Evolutionary conservation across 2,797 vertebrate species (phyloP).

Genomic region (Sus cebifrons): DNA sequence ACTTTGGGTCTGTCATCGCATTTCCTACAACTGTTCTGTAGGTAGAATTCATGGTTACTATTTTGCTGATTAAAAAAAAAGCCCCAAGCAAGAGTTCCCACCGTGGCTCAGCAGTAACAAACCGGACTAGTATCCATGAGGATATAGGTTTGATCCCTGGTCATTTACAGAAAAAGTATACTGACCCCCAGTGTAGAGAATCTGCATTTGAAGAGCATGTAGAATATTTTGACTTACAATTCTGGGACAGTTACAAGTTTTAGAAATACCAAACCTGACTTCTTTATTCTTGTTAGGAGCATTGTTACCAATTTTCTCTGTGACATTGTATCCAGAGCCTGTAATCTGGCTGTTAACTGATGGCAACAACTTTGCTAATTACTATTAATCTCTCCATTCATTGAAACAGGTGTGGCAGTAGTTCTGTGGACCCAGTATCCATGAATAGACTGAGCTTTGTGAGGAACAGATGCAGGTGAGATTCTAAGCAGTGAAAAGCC

Average conservation of each 20-base stretch:
- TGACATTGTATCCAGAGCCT: slow-evolving; percentile 38
- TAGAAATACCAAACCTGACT: slow-evolving; percentile 32
- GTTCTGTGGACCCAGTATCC: slow-evolving; percentile 94
- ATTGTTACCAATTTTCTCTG: background rate
- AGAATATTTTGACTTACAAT: slow-evolving; percentile 26
- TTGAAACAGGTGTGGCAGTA: slow-evolving; percentile 93
- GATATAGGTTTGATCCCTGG: background rate
- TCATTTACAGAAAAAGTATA: slow-evolving; percentile 26
- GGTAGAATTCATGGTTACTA: slow-evolving; percentile 20
- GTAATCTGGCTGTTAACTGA: background rate
- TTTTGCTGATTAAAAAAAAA: slow-evolving; percentile 32
- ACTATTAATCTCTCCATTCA: slow-evolving; percentile 63
- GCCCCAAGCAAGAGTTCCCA: slow-evolving; percentile 40
- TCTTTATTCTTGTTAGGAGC: slow-evolving; percentile 38
- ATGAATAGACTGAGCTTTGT: slow-evolving; percentile 96
- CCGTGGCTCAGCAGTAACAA: too few species aligned
- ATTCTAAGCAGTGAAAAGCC: background rate
- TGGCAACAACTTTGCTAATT: slow-evolving; percentile 49
- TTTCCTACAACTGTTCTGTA: background rate
- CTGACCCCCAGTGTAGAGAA: background rate
- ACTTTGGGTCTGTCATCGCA: background rate
- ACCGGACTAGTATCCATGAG: too few species aligned
- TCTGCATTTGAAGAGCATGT: slow-evolving; percentile 33
- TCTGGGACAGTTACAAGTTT: slow-evolving; percentile 43
- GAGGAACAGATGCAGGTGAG: slow-evolving; percentile 96